Percentiles rank a stretch among this genome's conserved stretches.
phyloP scores from a whole-genome alignment of 2,888 invertebrate genomes.

The Drosophila basisetae region DNA sequence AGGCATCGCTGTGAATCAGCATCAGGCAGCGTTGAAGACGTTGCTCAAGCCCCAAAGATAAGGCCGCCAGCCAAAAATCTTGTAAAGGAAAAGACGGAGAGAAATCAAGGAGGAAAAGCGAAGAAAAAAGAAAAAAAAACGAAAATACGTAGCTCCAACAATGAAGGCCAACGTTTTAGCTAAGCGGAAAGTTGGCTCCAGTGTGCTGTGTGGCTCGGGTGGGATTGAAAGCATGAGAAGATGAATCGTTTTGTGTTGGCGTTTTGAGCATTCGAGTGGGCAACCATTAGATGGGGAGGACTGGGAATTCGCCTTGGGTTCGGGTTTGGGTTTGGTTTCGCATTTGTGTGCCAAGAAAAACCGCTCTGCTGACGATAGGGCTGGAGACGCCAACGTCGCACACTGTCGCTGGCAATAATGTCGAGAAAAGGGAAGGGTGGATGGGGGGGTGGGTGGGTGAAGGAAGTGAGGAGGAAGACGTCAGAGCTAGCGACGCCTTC shows the following conservation, averaged over 20 bases:
- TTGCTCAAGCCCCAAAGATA: slow-evolving; percentile 59
- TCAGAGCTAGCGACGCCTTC: slow-evolving; percentile 45
- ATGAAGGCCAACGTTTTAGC: slow-evolving; percentile 72
- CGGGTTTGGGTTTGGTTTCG: slow-evolving; percentile 28
- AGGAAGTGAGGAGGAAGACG: not conserved
- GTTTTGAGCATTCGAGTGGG: slow-evolving; percentile 76
- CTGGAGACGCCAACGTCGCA: slow-evolving; percentile 36
- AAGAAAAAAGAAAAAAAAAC: not conserved
- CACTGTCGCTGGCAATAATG: slow-evolving; percentile 62
- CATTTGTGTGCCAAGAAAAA: slow-evolving; percentile 60
- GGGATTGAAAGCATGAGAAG: slow-evolving; percentile 78
- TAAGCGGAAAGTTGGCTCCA: slow-evolving; percentile 70
- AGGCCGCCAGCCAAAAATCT: slow-evolving; percentile 65
- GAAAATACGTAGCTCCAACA: slow-evolving; percentile 57
- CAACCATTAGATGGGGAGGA: slow-evolving; percentile 39
- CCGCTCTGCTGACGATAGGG: slow-evolving; percentile 24
- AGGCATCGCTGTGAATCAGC: slow-evolving; percentile 66
- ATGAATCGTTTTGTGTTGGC: slow-evolving; percentile 84
- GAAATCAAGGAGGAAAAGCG: slow-evolving; percentile 13
- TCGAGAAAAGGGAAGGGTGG: slow-evolving; percentile 21
- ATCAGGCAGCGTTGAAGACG: slow-evolving; percentile 55
- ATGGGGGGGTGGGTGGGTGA: not conserved
- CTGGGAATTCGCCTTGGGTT: slow-evolving; percentile 10
- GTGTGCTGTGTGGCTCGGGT: slow-evolving; percentile 42
- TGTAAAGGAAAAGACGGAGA: slow-evolving; percentile 39